These are phyloP conservation scores for Synchiropus splendidus DNA, from an alignment of 2,113 vertebrate species.

Conservation along the genomic window DNA sequence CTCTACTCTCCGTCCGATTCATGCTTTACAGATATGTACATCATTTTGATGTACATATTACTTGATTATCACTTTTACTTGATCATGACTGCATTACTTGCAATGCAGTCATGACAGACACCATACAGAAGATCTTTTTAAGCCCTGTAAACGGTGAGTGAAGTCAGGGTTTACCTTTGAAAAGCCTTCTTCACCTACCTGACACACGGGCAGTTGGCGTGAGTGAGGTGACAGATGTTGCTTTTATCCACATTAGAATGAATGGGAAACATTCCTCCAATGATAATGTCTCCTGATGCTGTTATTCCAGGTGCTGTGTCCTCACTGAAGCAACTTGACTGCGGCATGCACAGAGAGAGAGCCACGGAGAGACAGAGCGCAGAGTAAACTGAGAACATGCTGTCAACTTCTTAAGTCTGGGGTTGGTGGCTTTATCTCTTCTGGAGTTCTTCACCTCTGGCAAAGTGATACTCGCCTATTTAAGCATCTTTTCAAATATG, in stretches of 20 bases:
- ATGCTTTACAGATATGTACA: too few species aligned
- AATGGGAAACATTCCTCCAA: constrained; percentile 53
- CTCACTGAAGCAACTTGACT: not conserved
- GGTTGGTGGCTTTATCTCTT: not conserved
- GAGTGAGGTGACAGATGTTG: constrained; percentile 49
- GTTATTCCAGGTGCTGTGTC: not conserved
- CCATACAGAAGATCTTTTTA: too few species aligned
- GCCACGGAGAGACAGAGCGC: constrained; percentile 4
- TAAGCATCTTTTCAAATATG: constrained; percentile 16
- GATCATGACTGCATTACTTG: too few species aligned
- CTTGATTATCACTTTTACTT: too few species aligned
- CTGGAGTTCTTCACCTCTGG: constrained; percentile 1
- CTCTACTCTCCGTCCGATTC: too few species aligned
- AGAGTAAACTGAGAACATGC: constrained; percentile 9
- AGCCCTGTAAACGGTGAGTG: too few species aligned
- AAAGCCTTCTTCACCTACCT: constrained; percentile 70
- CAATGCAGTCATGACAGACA: too few species aligned
- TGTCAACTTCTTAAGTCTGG: not conserved
- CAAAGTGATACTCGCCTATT: constrained; percentile 20
- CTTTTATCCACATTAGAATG: constrained; percentile 21
- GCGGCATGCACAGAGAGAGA: constrained; percentile 2
- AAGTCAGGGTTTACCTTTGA: too few species aligned
- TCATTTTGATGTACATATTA: too few species aligned
- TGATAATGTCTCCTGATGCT: constrained; percentile 46
- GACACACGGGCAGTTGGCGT: constrained; percentile 56